Percentiles rank a stretch among this genome's conserved stretches.
Conservation (phyloP, 2,113 vertebrate species). For the Tichodroma muraria region DNA sequence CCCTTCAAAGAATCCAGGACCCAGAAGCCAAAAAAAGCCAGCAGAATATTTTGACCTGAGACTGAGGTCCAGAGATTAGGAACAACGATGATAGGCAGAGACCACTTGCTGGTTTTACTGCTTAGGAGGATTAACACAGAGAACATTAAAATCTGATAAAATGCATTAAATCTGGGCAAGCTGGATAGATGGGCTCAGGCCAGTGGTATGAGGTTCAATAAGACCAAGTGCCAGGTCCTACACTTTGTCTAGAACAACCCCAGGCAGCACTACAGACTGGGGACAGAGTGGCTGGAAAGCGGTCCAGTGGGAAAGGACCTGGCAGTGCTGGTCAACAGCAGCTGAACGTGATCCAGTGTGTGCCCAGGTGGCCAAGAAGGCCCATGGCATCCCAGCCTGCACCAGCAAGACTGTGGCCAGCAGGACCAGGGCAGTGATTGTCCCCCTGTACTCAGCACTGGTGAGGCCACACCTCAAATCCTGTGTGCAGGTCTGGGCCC, state of each 20-base stretch:
- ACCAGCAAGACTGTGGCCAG: rapidly evolving
- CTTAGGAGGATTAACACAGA: background rate
- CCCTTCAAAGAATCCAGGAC: background rate
- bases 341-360: background rate
- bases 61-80: background rate
- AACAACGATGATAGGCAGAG: background rate
- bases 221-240: background rate
- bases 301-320: background rate
- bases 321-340: background rate
- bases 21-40: background rate
- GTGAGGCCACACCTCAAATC: background rate
- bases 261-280: background rate
- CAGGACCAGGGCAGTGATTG: background rate
- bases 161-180: background rate
- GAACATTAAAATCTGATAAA: background rate
- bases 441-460: background rate
- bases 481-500: background rate
- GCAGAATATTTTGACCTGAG: background rate
- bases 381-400: background rate
- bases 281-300: background rate
- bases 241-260: background rate
- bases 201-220: background rate
- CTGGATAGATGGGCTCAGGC: background rate
- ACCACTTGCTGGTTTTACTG: background rate
- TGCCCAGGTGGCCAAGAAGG: background rate